Percentiles rank a stretch among this genome's conserved stretches.
These are phyloP conservation scores for Periophthalmus modestus DNA, from an alignment of 2,113 vertebrate species.

Conservation along the genomic window DNA sequence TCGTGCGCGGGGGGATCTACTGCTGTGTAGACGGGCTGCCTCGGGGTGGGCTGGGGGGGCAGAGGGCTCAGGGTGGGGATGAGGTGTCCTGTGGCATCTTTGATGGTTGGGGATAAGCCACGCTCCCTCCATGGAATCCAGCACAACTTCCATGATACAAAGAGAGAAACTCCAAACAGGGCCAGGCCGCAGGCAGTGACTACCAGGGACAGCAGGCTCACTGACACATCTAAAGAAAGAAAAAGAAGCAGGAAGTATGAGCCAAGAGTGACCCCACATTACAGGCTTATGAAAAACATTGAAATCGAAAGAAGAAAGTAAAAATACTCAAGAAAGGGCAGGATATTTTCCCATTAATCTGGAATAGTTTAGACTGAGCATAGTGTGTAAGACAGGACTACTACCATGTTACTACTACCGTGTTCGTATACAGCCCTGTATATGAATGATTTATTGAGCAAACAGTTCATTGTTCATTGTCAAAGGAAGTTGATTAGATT, in stretches of 20 bases:
- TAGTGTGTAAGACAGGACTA: not conserved
- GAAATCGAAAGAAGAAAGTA: not conserved
- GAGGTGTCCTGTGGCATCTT: slow-evolving; percentile 84
- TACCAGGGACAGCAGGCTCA: slow-evolving; percentile 93
- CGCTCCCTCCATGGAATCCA: slow-evolving; percentile 98
- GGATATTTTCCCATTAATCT: no score
- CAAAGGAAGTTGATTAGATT: not conserved
- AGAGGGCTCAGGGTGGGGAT: slow-evolving; percentile 72
- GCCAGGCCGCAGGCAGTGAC: slow-evolving; percentile 97
- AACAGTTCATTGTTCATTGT: no score
- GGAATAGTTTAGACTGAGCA: no score
- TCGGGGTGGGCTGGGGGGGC: slow-evolving; percentile 59
- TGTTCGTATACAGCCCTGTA: no score
- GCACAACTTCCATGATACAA: slow-evolving; percentile 99
- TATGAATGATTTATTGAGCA: no score
- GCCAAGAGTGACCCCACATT: not conserved
- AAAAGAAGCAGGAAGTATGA: slow-evolving; percentile 16
- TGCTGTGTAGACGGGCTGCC: slow-evolving; percentile 87
- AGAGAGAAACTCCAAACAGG: slow-evolving; percentile 95
- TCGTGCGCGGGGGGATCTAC: slow-evolving; percentile 84
- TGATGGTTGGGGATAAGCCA: slow-evolving; percentile 82
- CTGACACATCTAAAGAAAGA: slow-evolving; percentile 86
- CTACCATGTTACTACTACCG: not conserved
- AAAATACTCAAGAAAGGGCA: not conserved
- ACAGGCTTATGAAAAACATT: not conserved